Base-by-base conservation (phyloP, 2,113 vertebrate genomes). In the Eonycteris spelaea region DNA sequence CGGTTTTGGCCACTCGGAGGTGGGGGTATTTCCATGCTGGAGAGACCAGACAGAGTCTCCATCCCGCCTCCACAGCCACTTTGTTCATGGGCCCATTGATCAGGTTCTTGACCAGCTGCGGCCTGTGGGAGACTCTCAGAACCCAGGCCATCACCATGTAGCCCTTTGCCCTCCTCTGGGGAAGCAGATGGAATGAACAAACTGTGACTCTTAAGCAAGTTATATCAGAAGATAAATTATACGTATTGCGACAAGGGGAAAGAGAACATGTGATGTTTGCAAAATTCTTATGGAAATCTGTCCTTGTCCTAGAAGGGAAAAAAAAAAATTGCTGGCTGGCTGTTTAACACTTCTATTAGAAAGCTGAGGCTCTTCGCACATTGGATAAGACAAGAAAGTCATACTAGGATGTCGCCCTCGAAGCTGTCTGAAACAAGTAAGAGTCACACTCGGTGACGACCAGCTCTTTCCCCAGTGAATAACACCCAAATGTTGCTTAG, bases 221-320 rank as follows among this genome's bases (percentile, higher is more conserved):
- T 86, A 86, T 33, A 86, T 78, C 55, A 89, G 87, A 79, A 96
- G 92, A 96, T 95, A 91, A 97, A 94, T 97, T 91, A 96, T 73
- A 86, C 90, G 75, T 63, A 89, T n/a, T 45, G 33, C 84, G 95
- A 73, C 55, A 77, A 82, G 92, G 89, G 61, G 73, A 90, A 59
- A 68, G 73, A 93, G 59, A 91, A 82, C 82, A 71, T 63, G 78
- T 93, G 94, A 95, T 53, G 45, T 55, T 74, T 91, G 90, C 84
- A 96, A 89, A 96, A 96, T 96, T 92, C 92, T 96, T 90, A 57
- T 67, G 59, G 90, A 84, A 96, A 96, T 94, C 78, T 95, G 79
- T 97, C 97, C 87, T 95, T 96, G 77, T 91, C 95, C 74, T 78
- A 48, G 6, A 10, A 13, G 24, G 59, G 22, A 13, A 21, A 68